Conservation (phyloP, 2,888 invertebrate species). For the Luperina testacea region DNA sequence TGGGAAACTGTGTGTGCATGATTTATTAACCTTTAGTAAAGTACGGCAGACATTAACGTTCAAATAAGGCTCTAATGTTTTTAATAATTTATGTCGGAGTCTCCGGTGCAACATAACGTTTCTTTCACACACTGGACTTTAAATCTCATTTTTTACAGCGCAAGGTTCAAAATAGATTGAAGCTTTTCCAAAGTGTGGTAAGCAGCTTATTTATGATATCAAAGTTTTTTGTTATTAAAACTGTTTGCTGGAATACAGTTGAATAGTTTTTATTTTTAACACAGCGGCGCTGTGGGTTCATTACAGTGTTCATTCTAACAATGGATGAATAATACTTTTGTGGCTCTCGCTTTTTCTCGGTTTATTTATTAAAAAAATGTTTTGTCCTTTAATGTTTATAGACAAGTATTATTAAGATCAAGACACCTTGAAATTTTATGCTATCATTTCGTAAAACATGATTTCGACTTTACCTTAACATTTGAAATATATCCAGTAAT, state of each 20-base stretch:
- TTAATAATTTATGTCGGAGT: constrained; percentile 62
- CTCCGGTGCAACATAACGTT: constrained; percentile 1
- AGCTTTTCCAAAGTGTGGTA: not conserved
- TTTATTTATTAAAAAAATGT: not conserved
- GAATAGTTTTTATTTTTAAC: constrained; percentile 41
- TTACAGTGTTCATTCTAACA: constrained; percentile 12
- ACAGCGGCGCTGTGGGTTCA: constrained; percentile 22
- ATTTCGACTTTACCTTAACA: not conserved
- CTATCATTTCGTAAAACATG: not conserved
- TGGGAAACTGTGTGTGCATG: constrained; percentile 48
- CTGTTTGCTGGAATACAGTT: constrained; percentile 39
- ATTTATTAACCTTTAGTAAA: constrained; percentile 70
- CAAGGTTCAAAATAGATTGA: not conserved
- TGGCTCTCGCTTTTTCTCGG: not conserved
- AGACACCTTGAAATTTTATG: not conserved
- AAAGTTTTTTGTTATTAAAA: constrained; percentile 50
- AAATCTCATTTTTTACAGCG: rapidly evolving
- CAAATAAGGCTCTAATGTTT: constrained; percentile 63
- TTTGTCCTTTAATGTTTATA: not conserved
- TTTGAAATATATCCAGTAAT: not conserved
- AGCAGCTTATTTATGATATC: constrained; percentile 34
- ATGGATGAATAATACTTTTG: not conserved
- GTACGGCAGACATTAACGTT: constrained; percentile 56
- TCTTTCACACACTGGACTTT: not conserved
- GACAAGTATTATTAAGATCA: not conserved